Conservation (phyloP, 2,113 vertebrate species). For the Bos javanicus region DNA sequence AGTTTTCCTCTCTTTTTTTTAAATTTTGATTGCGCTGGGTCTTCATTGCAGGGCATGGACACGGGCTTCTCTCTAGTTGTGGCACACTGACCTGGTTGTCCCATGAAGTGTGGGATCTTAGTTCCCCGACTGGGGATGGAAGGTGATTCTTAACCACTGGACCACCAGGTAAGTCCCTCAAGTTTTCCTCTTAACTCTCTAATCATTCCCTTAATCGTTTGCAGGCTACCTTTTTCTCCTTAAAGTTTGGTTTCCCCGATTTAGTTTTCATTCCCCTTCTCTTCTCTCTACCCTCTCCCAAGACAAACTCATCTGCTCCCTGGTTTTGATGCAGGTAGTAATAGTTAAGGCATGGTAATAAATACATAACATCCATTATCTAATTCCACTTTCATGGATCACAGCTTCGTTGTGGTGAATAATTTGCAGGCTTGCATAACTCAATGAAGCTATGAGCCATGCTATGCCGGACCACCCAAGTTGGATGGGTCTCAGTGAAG, state of each 20-base stretch:
- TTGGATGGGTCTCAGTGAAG: background rate
- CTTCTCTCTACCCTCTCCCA: background rate
- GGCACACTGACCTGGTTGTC: background rate
- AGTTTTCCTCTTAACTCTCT: background rate
- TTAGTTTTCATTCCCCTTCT: background rate
- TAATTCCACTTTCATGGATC: background rate
- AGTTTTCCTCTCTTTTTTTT: no score
- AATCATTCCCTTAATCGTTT: background rate
- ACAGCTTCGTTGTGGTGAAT: background rate
- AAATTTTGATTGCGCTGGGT: accelerated
- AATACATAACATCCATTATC: background rate
- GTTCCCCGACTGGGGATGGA: no score
- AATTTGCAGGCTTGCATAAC: background rate
- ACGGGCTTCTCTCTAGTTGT: background rate
- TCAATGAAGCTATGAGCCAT: background rate
- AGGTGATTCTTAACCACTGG: no score
- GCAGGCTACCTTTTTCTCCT: background rate
- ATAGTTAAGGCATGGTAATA: background rate
- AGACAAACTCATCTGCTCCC: background rate
- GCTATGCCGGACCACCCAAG: background rate
- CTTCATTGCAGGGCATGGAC: accelerated
- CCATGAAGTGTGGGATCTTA: background rate
- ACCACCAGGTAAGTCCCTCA: background rate
- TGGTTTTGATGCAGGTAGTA: background rate
- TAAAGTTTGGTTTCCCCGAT: background rate